Evolutionary conservation across 2,113 vertebrate genomes (phyloP).

Genomic region (Steatornis caripensis): DNA sequence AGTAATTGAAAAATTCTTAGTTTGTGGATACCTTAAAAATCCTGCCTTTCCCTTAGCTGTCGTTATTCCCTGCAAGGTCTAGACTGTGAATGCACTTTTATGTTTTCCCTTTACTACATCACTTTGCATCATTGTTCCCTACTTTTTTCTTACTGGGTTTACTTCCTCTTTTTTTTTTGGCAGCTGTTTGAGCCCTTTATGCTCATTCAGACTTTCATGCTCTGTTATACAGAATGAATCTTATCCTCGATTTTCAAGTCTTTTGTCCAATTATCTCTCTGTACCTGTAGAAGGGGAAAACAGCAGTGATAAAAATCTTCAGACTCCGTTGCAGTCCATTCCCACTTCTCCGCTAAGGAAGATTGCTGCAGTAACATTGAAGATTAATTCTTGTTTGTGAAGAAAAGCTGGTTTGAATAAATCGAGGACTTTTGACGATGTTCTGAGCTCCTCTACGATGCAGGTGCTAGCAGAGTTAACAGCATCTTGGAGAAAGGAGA

Average conservation of each 20-base stretch:
- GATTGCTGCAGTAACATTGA: not conserved
- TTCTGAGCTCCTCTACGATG: not conserved
- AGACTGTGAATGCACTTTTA: not conserved
- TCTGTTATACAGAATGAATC: not conserved
- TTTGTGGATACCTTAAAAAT: not conserved
- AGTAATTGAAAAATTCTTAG: not conserved
- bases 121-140: not conserved
- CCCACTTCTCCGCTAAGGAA: not conserved
- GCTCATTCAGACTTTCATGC: not conserved
- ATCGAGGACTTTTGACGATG: not conserved
- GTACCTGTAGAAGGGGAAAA: not conserved
- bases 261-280: conserved; percentile 39
- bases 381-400: not conserved
- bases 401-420: not conserved
- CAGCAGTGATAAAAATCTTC: not conserved
- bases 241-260: not conserved
- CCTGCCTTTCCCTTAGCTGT: not conserved
- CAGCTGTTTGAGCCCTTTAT: not conserved
- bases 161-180: not conserved
- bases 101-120: not conserved
- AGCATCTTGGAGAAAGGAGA: not conserved
- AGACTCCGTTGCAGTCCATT: not conserved
- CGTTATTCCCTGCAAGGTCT: not conserved
- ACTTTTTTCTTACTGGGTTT: not conserved
- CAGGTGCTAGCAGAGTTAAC: conserved; percentile 29